A percentile compares a stretch with the other conserved stretches of the same genome.
Evolutionary conservation across 1,140 invertebrate species (phyloP).

Genomic region (Akabosia matsudoensis): DNA sequence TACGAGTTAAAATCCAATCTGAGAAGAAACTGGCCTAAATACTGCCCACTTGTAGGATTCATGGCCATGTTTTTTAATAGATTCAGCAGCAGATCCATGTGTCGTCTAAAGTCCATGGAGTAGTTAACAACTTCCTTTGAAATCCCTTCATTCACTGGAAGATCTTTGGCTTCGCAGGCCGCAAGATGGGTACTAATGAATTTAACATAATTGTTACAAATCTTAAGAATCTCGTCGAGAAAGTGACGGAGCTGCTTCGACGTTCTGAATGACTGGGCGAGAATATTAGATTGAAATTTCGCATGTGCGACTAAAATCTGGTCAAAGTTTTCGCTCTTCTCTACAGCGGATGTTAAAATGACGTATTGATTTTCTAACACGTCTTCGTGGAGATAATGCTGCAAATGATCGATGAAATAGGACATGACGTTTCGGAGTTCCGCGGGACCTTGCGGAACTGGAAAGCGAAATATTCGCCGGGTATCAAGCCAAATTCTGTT

Average conservation of each 20-base stretch:
- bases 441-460: conserved; percentile 40
- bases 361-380: conserved; percentile 42
- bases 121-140: conserved; percentile 33
- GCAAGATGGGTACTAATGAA: conserved; percentile 36
- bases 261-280: conserved; percentile 42
- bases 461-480: conserved; percentile 42
- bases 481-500: conserved; percentile 45
- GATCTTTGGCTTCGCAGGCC: conserved; percentile 26
- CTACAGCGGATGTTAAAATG: conserved; percentile 30
- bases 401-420: conserved; percentile 44
- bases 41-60: conserved; percentile 37
- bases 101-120: conserved; percentile 32
- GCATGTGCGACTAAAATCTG: conserved; percentile 41
- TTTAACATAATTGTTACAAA: conserved; percentile 34
- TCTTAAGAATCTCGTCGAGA: conserved; percentile 37
- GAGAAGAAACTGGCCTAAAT: conserved; percentile 43
- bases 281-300: conserved; percentile 40
- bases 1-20: conserved; percentile 46
- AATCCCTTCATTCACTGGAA: conserved; percentile 42
- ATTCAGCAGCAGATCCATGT: conserved; percentile 41
- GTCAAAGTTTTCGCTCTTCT: conserved; percentile 46
- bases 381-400: conserved; percentile 46
- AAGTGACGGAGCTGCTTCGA: conserved; percentile 34
- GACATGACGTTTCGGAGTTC: conserved; percentile 41
- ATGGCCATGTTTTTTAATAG: conserved; percentile 32